Conservation (phyloP, 1,140 invertebrate genomes). For the Anadara kagoshimensis region DNA sequence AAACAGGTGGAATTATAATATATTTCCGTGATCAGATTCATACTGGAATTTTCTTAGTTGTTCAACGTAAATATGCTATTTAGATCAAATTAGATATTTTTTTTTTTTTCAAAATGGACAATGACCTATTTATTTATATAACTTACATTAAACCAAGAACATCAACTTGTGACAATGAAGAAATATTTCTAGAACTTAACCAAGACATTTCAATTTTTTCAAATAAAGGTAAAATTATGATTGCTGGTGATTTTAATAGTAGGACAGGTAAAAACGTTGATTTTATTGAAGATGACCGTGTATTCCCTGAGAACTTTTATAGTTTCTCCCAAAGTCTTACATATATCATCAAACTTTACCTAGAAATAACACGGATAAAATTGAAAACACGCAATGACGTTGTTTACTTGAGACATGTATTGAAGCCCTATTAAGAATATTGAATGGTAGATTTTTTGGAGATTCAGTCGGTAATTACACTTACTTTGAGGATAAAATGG, state of each 20-base stretch:
- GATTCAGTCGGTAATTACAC: conserved; percentile 13
- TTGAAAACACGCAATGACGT: not conserved
- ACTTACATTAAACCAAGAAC: conserved; percentile 7
- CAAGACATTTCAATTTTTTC: not conserved
- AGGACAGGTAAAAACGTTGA: not conserved
- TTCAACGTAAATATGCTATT: conserved; percentile 3
- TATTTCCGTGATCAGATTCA: not conserved
- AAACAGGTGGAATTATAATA: conserved; percentile 1
- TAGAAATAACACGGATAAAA: not conserved
- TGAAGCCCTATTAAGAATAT: not conserved
- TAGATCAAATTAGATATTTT: conserved; percentile 1
- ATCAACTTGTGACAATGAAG: not conserved
- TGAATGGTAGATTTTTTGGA: conserved; percentile 5
- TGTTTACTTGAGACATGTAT: not conserved
- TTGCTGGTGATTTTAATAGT: conserved; percentile 7
- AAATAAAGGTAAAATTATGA: not conserved
- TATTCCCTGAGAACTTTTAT: not conserved
- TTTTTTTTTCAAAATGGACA: not conserved
- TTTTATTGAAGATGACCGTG: not conserved
- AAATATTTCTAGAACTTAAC: not conserved
- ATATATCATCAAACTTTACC: not conserved
- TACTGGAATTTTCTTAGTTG: not conserved
- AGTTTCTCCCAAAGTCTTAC: not conserved
- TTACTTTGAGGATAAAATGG: conserved; percentile 1
- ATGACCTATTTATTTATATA: not conserved